Percentiles rank a stretch among this genome's conserved stretches.
Evolutionary conservation across 2,888 invertebrate species (phyloP).

Genomic region (Serripes groenlandicus): DNA sequence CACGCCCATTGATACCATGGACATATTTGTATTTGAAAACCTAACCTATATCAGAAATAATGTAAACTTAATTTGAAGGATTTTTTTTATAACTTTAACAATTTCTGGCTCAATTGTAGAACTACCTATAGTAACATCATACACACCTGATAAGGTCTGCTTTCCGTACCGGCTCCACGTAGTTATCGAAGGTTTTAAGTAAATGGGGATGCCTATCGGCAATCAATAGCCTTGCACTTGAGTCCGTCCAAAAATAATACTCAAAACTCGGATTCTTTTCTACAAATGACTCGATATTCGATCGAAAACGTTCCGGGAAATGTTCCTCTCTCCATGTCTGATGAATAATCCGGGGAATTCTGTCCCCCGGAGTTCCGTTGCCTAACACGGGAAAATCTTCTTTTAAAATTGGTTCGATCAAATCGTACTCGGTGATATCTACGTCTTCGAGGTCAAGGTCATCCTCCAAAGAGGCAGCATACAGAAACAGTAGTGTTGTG

Average conservation of each 20-base stretch:
- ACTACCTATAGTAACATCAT: too few species aligned
- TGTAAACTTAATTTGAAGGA: too few species aligned
- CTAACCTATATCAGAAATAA: too few species aligned
- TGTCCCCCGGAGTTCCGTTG: conserved; percentile 29
- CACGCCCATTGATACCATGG: too few species aligned
- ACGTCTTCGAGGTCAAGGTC: conserved; percentile 10
- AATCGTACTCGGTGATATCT: conserved; percentile 20
- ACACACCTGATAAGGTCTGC: conserved; percentile 76
- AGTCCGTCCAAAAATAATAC: conserved; percentile 84
- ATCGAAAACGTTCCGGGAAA: conserved; percentile 72
- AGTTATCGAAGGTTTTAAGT: conserved; percentile 76
- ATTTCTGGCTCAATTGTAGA: too few species aligned
- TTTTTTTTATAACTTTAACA: too few species aligned
- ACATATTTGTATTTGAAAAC: too few species aligned
- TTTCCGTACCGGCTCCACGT: conserved; percentile 76
- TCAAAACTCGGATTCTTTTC: conserved; percentile 81
- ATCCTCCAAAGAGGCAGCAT: conserved; percentile 4
- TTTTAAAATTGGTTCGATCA: conserved; percentile 38
- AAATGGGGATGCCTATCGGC: conserved; percentile 75
- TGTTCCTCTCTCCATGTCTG: conserved; percentile 77
- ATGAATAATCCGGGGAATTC: conserved; percentile 78
- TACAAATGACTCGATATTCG: conserved; percentile 81
- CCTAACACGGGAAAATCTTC: conserved; percentile 65
- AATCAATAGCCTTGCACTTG: conserved; percentile 78
- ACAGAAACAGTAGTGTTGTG: not conserved